Conservation (phyloP, 2,888 invertebrate species). For the Drosophila buzzatii region DNA sequence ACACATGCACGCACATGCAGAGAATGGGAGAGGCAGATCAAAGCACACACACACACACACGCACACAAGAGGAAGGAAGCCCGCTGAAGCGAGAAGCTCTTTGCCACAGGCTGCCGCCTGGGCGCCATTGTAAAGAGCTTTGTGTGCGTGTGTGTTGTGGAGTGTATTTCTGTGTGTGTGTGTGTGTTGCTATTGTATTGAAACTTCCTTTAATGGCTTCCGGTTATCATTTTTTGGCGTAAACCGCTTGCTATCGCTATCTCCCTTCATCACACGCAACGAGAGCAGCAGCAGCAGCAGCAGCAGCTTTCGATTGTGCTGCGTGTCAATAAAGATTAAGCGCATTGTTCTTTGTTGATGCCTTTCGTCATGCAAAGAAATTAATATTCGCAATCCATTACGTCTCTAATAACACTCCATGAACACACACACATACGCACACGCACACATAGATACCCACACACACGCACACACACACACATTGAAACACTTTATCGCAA, state of each 20-base stretch:
- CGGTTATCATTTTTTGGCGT: conserved; percentile 79
- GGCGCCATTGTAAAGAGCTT: conserved; percentile 44
- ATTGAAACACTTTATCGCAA: conserved; percentile 23
- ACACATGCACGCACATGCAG: conserved; percentile 43
- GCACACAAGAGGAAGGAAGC: conserved; percentile 36
- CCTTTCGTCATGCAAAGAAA: conserved; percentile 76
- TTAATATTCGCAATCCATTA: conserved; percentile 80
- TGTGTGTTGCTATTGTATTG: conserved; percentile 64
- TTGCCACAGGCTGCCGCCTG: conserved; percentile 55
- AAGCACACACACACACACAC: conserved; percentile 2
- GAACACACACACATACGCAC: conserved; percentile 11
- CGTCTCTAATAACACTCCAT: conserved; percentile 63
- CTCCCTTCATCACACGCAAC: conserved; percentile 7
- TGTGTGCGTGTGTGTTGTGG: conserved; percentile 32
- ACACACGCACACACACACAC: conserved; percentile 12
- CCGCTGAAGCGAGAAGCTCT: conserved; percentile 56
- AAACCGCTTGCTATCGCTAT: conserved; percentile 42
- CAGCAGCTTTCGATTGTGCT: conserved; percentile 39
- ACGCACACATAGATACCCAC: conserved; percentile 9
- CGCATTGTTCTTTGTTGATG: conserved; percentile 73
- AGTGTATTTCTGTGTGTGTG: conserved; percentile 16
- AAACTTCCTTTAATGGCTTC: conserved; percentile 80
- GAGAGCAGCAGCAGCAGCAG: not conserved
- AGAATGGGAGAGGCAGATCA: conserved; percentile 21
- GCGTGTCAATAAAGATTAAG: conserved; percentile 79